Evolutionary conservation across 2,797 vertebrate genomes (phyloP).

Genomic region (Syngnathus rostellatus): DNA sequence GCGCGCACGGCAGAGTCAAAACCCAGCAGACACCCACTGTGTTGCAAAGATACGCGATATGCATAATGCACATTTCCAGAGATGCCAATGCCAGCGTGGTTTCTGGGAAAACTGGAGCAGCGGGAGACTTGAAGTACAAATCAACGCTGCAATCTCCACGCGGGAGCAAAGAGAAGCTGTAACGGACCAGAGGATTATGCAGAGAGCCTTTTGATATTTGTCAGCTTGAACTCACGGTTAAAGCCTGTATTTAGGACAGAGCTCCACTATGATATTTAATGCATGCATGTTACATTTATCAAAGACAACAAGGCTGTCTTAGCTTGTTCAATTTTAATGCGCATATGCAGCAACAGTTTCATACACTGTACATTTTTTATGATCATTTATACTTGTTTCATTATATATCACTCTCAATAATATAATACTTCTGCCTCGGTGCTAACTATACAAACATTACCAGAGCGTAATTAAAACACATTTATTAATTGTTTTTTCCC

Average conservation of each 20-base stretch:
- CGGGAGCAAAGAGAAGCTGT: neutral
- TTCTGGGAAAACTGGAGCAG: conserved; percentile 23
- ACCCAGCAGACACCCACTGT: conserved; percentile 29
- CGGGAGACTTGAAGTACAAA: conserved; percentile 18
- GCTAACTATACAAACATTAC: too few relatives aligned
- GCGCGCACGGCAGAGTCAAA: conserved; percentile 22
- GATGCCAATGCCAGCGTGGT: conserved; percentile 18
- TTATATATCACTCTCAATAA: too few relatives aligned
- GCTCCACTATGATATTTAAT: neutral
- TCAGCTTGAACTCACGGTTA: neutral
- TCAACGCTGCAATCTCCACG: conserved; percentile 13
- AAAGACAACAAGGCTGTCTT: neutral
- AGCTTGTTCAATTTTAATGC: too few relatives aligned
- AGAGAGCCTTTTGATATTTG: neutral
- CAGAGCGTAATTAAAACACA: too few relatives aligned
- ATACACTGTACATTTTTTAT: too few relatives aligned
- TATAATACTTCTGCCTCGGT: too few relatives aligned
- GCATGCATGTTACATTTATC: neutral
- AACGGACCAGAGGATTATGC: conserved; percentile 9
- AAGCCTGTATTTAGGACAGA: neutral
- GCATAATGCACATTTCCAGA: conserved; percentile 24
- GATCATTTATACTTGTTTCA: too few relatives aligned
- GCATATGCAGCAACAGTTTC: too few relatives aligned
- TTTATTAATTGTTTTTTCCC: too few relatives aligned
- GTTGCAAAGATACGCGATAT: conserved; percentile 30